Percentiles rank a stretch among this genome's conserved stretches.
These are phyloP conservation scores for Labia minor DNA, from an alignment of 2,888 invertebrate species.

Conservation along the genomic window DNA sequence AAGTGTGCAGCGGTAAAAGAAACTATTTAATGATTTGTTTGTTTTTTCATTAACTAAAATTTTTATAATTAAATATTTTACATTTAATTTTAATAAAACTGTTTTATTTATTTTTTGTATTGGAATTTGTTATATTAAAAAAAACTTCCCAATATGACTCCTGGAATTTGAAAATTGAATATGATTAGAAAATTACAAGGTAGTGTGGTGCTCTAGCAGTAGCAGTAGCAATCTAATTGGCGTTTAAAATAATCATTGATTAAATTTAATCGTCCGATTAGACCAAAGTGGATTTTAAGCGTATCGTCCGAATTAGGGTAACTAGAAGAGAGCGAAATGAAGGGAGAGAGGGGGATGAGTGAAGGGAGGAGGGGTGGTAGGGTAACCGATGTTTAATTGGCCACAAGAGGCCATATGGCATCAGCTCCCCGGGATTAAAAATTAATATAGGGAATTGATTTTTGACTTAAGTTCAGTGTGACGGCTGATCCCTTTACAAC, in stretches of 20 bases:
- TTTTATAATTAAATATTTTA: too few species aligned
- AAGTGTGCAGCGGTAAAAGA: too few species aligned
- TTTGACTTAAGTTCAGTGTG: constrained; percentile 1
- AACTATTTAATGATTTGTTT: too few species aligned
- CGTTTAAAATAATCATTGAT: constrained; percentile 13
- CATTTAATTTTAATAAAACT: too few species aligned
- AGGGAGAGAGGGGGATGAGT: neutral
- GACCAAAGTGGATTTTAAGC: constrained; percentile 6
- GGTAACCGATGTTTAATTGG: constrained; percentile 3
- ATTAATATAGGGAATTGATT: constrained; percentile 7
- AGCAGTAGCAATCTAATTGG: neutral
- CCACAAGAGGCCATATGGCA: neutral
- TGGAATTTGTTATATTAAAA: too few species aligned
- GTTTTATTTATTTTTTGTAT: too few species aligned
- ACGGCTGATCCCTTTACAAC: constrained; percentile 13
- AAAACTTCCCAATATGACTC: neutral
- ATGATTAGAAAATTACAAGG: constrained; percentile 1
- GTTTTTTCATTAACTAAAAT: too few species aligned
- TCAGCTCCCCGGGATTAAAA: neutral
- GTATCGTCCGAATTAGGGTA: neutral
- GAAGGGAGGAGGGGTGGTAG: neutral
- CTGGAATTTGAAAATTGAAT: constrained; percentile 3
- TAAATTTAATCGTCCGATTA: constrained; percentile 13
- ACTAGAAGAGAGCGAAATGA: too few species aligned
- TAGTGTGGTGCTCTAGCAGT: neutral